These are phyloP conservation scores for Dipodomys merriami DNA, from an alignment of 2,113 vertebrate genomes.

Conservation along the genomic window DNA sequence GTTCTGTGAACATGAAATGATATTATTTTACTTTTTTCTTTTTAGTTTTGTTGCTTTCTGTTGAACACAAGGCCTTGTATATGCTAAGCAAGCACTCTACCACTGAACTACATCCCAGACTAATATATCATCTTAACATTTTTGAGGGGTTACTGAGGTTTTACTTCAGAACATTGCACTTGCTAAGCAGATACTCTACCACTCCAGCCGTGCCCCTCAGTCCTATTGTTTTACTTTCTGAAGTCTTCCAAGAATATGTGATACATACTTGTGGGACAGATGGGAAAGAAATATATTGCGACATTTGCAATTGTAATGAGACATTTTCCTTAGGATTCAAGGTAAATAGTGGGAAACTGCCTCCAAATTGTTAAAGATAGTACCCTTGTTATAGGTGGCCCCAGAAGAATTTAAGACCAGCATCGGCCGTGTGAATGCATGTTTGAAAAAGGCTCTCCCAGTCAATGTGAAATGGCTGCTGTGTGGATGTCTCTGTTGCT, in stretches of 20 bases:
- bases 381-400: slow-evolving; percentile 91
- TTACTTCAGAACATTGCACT: too few species aligned
- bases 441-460: slow-evolving; percentile 96
- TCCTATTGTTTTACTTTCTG: slow-evolving; percentile 49
- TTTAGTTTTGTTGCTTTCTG: too few species aligned
- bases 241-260: not conserved
- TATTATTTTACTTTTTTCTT: too few species aligned
- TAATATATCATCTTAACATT: too few species aligned
- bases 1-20: slow-evolving; percentile 22
- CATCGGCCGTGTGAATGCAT: slow-evolving; percentile 94
- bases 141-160: too few species aligned
- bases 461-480: slow-evolving; percentile 99
- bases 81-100: too few species aligned
- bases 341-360: slow-evolving; percentile 12
- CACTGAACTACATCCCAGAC: too few species aligned
- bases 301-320: slow-evolving; percentile 54
- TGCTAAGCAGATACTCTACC: too few species aligned
- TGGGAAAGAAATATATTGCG: slow-evolving; percentile 21
- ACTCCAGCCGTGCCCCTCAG: too few species aligned
- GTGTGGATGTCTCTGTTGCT: slow-evolving; percentile 98
- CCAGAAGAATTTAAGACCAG: slow-evolving; percentile 99
- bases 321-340: slow-evolving; percentile 46
- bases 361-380: slow-evolving; percentile 63
- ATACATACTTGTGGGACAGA: not conserved
- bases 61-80: too few species aligned